Percentiles rank a stretch among this genome's conserved stretches.
phyloP scores from a whole-genome alignment of 2,888 invertebrate genomes.

The Andrena minutula region DNA sequence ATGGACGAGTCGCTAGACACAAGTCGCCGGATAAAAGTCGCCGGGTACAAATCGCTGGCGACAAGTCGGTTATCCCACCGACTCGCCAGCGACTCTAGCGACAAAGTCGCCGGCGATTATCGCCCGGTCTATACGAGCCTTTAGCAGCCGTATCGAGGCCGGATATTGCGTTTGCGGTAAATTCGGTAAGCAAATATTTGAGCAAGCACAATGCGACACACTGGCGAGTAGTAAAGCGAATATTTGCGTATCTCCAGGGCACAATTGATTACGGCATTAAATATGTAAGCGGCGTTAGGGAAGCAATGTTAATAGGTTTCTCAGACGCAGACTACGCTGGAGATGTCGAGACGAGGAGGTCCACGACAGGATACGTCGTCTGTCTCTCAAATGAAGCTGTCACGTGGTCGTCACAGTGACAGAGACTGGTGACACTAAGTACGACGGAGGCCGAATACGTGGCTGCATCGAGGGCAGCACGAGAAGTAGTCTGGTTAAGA shows the following conservation, averaged over 20 bases:
- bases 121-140: too few relatives aligned
- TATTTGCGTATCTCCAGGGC: not conserved
- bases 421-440: not conserved
- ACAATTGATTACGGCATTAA: not conserved
- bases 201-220: not conserved
- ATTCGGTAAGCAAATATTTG: not conserved
- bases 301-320: not conserved
- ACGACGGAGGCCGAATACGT: constrained; percentile 1
- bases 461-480: too few relatives aligned
- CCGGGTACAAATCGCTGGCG: too few relatives aligned
- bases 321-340: constrained; percentile 2
- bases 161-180: constrained; percentile 1
- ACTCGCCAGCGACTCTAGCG: too few relatives aligned
- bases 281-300: not conserved
- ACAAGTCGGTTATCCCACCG: too few relatives aligned
- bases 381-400: not conserved
- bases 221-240: not conserved
- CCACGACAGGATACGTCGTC: not conserved
- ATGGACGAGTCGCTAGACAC: too few relatives aligned
- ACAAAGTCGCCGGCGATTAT: too few relatives aligned
- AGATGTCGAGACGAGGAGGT: not conserved
- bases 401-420: not conserved
- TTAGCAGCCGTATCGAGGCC: not conserved
- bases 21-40: too few relatives aligned
- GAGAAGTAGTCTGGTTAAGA: too few relatives aligned